These are phyloP conservation scores for Xylota sylvarum DNA, from an alignment of 2,888 invertebrate species.

Conservation along the genomic window DNA sequence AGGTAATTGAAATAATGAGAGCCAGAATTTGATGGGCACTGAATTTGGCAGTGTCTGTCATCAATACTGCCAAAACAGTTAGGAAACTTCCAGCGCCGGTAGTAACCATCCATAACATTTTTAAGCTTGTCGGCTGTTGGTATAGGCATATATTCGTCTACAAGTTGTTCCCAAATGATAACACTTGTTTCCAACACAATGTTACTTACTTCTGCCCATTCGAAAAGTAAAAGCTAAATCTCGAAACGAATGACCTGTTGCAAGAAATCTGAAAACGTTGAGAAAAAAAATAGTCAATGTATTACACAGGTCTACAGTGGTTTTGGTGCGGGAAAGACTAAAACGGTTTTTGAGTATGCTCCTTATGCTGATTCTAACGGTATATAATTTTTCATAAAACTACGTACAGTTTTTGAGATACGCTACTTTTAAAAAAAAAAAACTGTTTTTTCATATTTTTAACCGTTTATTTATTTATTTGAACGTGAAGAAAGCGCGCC, in stretches of 20 bases:
- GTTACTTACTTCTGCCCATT: slow-evolving; percentile 44
- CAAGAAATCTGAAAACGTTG: too few relatives aligned
- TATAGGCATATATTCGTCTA: slow-evolving; percentile 31
- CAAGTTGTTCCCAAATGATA: slow-evolving; percentile 43
- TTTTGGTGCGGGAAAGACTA: too few relatives aligned
- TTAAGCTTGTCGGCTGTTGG: slow-evolving; percentile 38
- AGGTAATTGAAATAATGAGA: slow-evolving; percentile 31
- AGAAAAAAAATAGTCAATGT: too few relatives aligned
- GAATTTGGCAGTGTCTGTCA: slow-evolving; percentile 42
- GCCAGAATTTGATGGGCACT: not conserved
- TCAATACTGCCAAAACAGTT: slow-evolving; percentile 49
- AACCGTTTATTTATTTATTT: too few relatives aligned
- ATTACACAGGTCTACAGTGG: too few relatives aligned
- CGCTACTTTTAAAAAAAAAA: too few relatives aligned
- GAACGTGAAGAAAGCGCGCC: too few relatives aligned
- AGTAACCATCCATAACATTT: slow-evolving; percentile 17
- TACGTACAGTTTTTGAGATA: too few relatives aligned
- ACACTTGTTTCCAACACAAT: slow-evolving; percentile 36
- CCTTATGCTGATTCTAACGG: too few relatives aligned
- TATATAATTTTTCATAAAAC: too few relatives aligned
- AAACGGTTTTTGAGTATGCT: too few relatives aligned
- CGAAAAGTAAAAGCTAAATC: slow-evolving; percentile 53
- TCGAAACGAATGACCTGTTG: slow-evolving; percentile 39
- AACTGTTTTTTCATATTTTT: too few relatives aligned
- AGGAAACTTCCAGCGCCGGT: slow-evolving; percentile 24